These are phyloP conservation scores for Anolis carolinensis DNA, from an alignment of 2,113 vertebrate species.

Conservation along the genomic window DNA sequence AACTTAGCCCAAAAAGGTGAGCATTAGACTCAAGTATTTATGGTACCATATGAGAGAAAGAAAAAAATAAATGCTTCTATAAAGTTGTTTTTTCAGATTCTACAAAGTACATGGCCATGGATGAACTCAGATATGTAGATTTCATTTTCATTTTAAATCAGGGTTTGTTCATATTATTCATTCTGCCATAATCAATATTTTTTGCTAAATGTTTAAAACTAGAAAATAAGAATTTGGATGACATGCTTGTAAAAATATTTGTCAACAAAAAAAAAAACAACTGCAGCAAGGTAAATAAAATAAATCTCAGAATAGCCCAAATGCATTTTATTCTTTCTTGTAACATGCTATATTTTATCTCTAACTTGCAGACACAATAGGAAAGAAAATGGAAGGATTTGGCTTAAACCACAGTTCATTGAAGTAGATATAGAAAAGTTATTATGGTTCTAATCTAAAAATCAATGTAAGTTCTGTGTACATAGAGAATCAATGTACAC, in stretches of 20 bases:
- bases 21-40: too few species aligned
- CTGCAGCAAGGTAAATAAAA: constrained; percentile 11
- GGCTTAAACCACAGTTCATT: constrained; percentile 44
- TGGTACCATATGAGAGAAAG: too few species aligned
- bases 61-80: too few species aligned
- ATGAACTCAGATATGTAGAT: constrained; percentile 20
- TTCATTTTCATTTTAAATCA: constrained; percentile 29
- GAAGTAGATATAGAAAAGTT: constrained; percentile 20
- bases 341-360: constrained; percentile 51
- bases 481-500: constrained; percentile 27
- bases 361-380: constrained; percentile 38
- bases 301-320: constrained; percentile 27
- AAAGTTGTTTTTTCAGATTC: not conserved
- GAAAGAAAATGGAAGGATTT: constrained; percentile 33
- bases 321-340: constrained; percentile 22
- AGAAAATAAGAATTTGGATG: not conserved
- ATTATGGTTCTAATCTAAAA: constrained; percentile 53
- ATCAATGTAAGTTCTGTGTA: constrained; percentile 23
- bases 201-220: constrained; percentile 23
- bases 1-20: too few species aligned
- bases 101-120: not conserved
- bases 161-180: constrained; percentile 2
- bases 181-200: constrained; percentile 21
- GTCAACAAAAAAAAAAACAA: constrained; percentile 15
- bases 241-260: not conserved